phyloP scores from a whole-genome alignment of 2,113 vertebrate species.

The Eurystomus gularis region DNA sequence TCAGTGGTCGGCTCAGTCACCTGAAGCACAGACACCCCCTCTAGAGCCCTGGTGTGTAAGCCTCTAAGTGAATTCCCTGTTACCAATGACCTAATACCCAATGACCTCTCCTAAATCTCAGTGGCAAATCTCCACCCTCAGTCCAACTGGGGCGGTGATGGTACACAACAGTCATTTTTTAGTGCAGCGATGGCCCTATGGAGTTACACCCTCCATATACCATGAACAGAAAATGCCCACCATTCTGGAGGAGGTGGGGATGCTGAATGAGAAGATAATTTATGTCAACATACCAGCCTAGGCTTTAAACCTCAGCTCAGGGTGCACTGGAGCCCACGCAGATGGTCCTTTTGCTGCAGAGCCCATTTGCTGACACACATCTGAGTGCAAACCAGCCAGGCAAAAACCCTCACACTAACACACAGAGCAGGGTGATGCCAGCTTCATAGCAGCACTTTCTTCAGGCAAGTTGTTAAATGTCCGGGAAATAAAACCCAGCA shows the following conservation, averaged over 20 bases:
- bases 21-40: not conserved
- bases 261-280: not conserved
- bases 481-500: not conserved
- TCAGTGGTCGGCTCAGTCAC: not conserved
- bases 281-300: not conserved
- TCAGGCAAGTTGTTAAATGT: not conserved
- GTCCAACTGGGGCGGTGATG: not conserved
- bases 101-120: not conserved
- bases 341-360: not conserved
- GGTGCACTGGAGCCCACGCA: not conserved
- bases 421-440: not conserved
- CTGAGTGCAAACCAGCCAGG: not conserved
- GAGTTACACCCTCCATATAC: not conserved
- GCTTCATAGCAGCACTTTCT: not conserved
- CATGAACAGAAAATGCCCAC: not conserved
- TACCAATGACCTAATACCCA: not conserved
- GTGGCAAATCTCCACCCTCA: not conserved
- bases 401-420: not conserved
- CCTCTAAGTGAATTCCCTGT: not conserved
- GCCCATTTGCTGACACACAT: rapidly evolving
- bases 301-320: not conserved
- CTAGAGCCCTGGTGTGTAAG: not conserved
- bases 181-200: not conserved
- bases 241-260: not conserved
- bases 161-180: not conserved